Base-by-base conservation (phyloP, 2,113 vertebrate species). In the Vidua chalybeata region DNA sequence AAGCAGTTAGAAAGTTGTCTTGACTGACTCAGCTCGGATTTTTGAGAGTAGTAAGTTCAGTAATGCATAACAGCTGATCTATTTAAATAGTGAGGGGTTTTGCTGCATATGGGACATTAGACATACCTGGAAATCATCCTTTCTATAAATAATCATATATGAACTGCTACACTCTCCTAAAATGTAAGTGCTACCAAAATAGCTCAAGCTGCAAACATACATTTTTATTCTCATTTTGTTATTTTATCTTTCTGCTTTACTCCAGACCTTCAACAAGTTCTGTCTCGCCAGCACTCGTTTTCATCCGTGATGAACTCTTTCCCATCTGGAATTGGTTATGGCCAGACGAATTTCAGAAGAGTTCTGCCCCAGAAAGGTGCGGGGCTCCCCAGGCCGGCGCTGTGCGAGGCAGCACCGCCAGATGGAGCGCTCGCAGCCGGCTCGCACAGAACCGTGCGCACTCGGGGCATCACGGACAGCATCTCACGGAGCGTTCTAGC, bases 381-480 rank as follows among this genome's bases (percentile, higher is more conserved):
- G 13, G 37, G 52, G 68, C 43, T 17, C 43, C 35, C 10, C 49
- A 17, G 7, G 6, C 54, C 31, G 54, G 37, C 0, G 2, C 14
- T 54, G 33, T 28, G 73, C 13, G 41, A 73, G 77, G 55, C 49
- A 58, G 61, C 46, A 63, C 89, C 45, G 51, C 82, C 59, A 93
- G 84, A 75, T 51, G 82, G 94, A 71, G 79, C 43, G 7, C 28
- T 37, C 4, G 15, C 30, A 4, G 8, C 13, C 39, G 8, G 19
- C 18, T 18, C 0, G 0, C 7, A 8, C 48, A 16, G 22, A 48
- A 5, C 66, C 4, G 16, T 4, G 16, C 45, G 14, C 52, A 11
- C 62, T 18, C 35, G 6, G 7, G 1, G 7, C 73, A 22, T 7
- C 28, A 28, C 39, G 7, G n/a, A 59, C 21, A 77, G 15, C 88